Conservation (phyloP, 1,140 invertebrate genomes). For the Cephus cinctus region DNA sequence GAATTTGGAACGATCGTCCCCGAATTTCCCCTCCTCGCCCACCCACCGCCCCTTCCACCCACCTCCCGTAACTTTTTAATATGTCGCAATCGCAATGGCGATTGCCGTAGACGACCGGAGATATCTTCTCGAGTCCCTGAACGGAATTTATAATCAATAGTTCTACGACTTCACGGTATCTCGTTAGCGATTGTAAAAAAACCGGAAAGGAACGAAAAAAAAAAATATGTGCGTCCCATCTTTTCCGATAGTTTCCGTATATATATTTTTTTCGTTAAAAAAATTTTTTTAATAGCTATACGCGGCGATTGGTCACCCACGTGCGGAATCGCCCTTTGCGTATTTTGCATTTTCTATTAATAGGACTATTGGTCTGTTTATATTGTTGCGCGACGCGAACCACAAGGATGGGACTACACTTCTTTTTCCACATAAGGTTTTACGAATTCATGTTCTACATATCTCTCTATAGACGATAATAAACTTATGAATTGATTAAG, state of each 20-base stretch:
- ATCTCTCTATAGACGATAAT: constrained; percentile 12
- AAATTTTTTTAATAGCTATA: too few species aligned
- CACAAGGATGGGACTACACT: constrained; percentile 18
- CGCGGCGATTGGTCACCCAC: too few species aligned
- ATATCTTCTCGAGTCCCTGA: constrained; percentile 16
- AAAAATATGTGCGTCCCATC: constrained; percentile 18
- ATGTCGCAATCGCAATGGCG: constrained; percentile 16
- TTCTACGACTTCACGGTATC: constrained; percentile 23
- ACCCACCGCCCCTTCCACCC: too few species aligned
- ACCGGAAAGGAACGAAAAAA: too few species aligned
- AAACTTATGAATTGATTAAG: constrained; percentile 30
- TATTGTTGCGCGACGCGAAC: too few species aligned
- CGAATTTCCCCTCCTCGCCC: too few species aligned
- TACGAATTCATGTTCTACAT: constrained; percentile 18
- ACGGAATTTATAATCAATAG: constrained; percentile 26
- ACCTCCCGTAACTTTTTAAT: constrained; percentile 42
- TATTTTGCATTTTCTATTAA: too few species aligned
- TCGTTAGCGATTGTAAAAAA: constrained; percentile 22
- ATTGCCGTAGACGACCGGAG: constrained; percentile 11
- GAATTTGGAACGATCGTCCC: too few species aligned
- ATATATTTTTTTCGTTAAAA: too few species aligned
- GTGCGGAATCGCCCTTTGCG: too few species aligned
- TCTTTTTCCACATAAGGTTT: constrained; percentile 22
- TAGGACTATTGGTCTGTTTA: too few species aligned
- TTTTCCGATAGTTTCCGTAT: too few species aligned